Base-by-base conservation (phyloP, 2,113 vertebrate genomes). In the Myrmecophaga tridactyla region DNA sequence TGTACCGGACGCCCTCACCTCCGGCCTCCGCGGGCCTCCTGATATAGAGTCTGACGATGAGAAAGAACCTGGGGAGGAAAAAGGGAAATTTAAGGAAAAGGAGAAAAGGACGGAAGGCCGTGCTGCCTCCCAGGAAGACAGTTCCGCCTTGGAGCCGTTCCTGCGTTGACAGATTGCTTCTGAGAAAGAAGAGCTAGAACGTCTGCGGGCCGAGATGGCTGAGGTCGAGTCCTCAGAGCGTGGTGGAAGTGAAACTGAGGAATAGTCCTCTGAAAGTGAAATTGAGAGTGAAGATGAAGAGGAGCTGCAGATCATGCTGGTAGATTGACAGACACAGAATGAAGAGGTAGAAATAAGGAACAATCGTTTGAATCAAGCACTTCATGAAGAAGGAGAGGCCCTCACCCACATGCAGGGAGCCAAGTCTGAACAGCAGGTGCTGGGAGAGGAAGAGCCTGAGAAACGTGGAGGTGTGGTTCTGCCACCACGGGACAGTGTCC, bases 21-120 rank as follows among this genome's bases (percentile, higher is more conserved):
- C 99, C 96, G 99, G 98, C 92, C 98, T 99, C 76, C 99, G 99
- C 13, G 99, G 99, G 97, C 98, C 99, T 34, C 99, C 99, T 0
- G 99, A 99, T 13, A 93, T 99, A 43, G 98, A 98, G 4, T 99
- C 99, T 1, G 99, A 99, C 58, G 99, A 99, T 56, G 99, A 99
- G 97, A 99, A 99, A 95, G 99, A 99, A 91, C 99, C 99, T 96
- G 98, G 99, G 94, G 99, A 99, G 99, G 99, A 99, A 98, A 99
- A 99, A 98, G 99, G 99, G 96, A 99, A 99, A 98, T 99, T 99
- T 96, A 99, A 99, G 98, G 99, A 99, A 97, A 99, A 99, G 97
- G 99, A 99, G 97, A 99, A 99, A 97, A 99, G 99, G 96, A 99
- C 99, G 60, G 99, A 99, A 98, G 99, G 99, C 43, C 99, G 99